Evolutionary conservation across 2,113 vertebrate genomes (phyloP).

Genomic region (Serilophus lunatus): DNA sequence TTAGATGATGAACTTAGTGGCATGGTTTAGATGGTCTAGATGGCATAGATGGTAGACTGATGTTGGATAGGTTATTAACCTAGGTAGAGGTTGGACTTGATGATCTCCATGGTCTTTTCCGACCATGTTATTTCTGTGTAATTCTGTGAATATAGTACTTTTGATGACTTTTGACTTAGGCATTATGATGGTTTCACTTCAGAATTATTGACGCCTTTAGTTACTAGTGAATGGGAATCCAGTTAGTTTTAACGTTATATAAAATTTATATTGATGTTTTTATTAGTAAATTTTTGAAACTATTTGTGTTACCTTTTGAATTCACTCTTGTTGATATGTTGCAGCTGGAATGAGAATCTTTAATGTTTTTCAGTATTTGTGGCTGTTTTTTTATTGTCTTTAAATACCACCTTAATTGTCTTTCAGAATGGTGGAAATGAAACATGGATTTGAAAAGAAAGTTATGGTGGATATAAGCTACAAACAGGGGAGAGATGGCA

Average conservation of each 20-base stretch:
- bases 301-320: background rate
- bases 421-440: slow-evolving; percentile 94
- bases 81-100: no score
- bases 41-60: no score
- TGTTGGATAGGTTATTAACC: no score
- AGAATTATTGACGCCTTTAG: background rate
- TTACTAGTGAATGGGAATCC: background rate
- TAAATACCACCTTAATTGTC: background rate
- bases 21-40: no score
- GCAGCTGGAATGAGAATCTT: background rate
- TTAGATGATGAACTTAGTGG: no score
- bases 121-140: no score
- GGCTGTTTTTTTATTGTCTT: background rate
- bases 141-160: background rate
- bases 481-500: slow-evolving; percentile 83
- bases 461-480: slow-evolving; percentile 92
- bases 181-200: background rate
- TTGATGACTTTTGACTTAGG: background rate
- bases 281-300: background rate
- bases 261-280: background rate
- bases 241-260: background rate
- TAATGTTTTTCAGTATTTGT: background rate
- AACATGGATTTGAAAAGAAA: slow-evolving; percentile 84
- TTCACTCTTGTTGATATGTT: background rate
- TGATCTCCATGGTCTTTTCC: no score